Percentiles rank a stretch among this genome's conserved stretches.
Evolutionary conservation across 2,888 invertebrate species (phyloP).

Genomic region (Latrodectus elegans): DNA sequence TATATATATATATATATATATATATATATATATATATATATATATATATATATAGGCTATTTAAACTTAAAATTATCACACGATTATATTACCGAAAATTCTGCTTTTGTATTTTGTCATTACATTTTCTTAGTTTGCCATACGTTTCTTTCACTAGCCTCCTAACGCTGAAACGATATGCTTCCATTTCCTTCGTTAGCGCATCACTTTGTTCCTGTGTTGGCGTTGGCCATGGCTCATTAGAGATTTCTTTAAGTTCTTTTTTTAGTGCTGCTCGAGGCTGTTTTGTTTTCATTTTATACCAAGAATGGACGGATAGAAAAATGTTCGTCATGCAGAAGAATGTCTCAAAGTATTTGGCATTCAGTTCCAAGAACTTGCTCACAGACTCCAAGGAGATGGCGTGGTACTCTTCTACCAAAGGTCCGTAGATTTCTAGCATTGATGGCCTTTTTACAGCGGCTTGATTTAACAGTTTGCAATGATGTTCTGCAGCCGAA

Average conservation of each 20-base stretch:
- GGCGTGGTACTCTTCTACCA: neutral
- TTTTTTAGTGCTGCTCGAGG: neutral
- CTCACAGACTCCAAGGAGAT: conserved; percentile 6
- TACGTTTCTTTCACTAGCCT: neutral
- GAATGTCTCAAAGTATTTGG: neutral
- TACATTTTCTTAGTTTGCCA: too few relatives aligned
- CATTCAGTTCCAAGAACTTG: neutral
- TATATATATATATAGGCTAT: too few relatives aligned
- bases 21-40: too few relatives aligned
- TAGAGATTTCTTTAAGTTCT: neutral
- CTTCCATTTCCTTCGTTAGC: neutral
- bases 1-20: too few relatives aligned
- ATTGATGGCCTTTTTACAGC: neutral
- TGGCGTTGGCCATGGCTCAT: neutral
- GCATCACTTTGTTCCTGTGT: neutral
- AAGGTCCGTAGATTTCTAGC: conserved; percentile 5
- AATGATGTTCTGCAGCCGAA: neutral
- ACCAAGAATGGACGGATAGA: neutral
- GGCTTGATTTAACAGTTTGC: neutral
- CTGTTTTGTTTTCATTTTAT: neutral
- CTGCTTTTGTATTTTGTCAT: too few relatives aligned
- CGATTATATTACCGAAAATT: too few relatives aligned
- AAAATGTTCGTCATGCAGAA: neutral
- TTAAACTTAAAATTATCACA: too few relatives aligned
- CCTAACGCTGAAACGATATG: neutral